phyloP scores from a whole-genome alignment of 2,888 invertebrate genomes.

The Nomada hirtipes region DNA sequence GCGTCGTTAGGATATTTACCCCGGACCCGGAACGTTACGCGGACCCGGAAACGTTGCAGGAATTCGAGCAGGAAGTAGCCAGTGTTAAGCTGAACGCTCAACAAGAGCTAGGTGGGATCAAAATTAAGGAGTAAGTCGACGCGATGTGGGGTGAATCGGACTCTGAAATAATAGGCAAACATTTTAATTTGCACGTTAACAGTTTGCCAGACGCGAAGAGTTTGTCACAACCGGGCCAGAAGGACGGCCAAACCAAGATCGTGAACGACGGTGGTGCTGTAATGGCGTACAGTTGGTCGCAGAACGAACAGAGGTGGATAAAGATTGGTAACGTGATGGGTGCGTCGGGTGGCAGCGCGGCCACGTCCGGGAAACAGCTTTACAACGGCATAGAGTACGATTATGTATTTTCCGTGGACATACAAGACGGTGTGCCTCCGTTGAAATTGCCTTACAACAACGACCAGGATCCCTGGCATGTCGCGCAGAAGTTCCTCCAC shows the following conservation, averaged over 20 bases:
- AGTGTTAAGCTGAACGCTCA: constrained; percentile 86
- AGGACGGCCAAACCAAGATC: constrained; percentile 94
- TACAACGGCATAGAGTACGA: constrained; percentile 97
- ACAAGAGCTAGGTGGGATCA: constrained; percentile 93
- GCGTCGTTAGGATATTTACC: constrained; percentile 94
- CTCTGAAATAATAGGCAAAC: constrained; percentile 5
- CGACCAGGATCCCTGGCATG: constrained; percentile 96
- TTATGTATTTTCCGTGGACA: constrained; percentile 97
- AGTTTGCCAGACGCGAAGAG: constrained; percentile 93
- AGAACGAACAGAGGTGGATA: constrained; percentile 89
- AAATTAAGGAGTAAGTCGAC: constrained; percentile 90
- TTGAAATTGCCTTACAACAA: constrained; percentile 96
- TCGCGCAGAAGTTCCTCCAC: constrained; percentile 95
- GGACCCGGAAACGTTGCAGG: constrained; percentile 86
- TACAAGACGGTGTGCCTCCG: constrained; percentile 95
- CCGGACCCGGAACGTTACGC: constrained; percentile 90
- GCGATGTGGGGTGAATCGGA: background rate
- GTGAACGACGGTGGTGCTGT: constrained; percentile 91
- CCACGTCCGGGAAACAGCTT: constrained; percentile 90
- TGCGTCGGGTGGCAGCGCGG: constrained; percentile 88
- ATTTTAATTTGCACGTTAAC: constrained; percentile 43
- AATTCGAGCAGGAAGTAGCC: constrained; percentile 91
- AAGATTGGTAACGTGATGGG: constrained; percentile 96
- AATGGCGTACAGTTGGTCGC: constrained; percentile 92
- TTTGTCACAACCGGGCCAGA: constrained; percentile 90